Conservation (phyloP, 2,797 vertebrate species). For the Arnoldichthys spilopterus region DNA sequence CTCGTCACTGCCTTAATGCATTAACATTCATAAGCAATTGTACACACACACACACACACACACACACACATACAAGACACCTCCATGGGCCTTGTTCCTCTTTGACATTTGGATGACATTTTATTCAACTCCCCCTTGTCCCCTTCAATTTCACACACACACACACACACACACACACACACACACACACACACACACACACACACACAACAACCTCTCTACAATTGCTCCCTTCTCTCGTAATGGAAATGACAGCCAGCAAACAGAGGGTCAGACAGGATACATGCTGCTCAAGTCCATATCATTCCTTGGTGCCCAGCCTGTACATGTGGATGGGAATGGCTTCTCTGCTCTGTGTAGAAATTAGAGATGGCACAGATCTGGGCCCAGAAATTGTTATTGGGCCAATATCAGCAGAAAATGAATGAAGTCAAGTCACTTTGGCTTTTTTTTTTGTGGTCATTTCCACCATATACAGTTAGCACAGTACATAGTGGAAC, state of each 20-base stretch:
- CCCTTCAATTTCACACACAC: conserved; percentile 3
- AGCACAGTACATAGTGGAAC: too few relatives aligned
- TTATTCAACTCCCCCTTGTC: conserved; percentile 23
- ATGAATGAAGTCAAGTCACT: too few relatives aligned
- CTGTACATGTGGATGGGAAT: neutral
- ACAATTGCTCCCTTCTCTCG: conserved; percentile 39
- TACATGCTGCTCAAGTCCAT: neutral
- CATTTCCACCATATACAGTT: too few relatives aligned
- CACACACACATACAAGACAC: conserved; percentile 27
- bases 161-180: neutral
- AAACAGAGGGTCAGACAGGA: neutral
- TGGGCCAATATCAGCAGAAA: too few relatives aligned
- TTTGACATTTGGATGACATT: conserved; percentile 62
- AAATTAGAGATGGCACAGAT: too few relatives aligned
- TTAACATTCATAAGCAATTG: conserved; percentile 35
- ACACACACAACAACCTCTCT: conserved; percentile 24
- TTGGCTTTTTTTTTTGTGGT: too few relatives aligned
- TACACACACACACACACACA: conserved; percentile 23
- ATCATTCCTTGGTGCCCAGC: neutral
- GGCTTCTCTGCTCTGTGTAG: neutral
- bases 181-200: neutral
- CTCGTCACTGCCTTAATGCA: conserved; percentile 40
- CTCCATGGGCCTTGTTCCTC: conserved; percentile 31
- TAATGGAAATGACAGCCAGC: conserved; percentile 11
- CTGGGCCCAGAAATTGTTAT: too few relatives aligned